Base-by-base conservation (phyloP, 1,140 invertebrate species). In the Probaryconus sp. region DNA sequence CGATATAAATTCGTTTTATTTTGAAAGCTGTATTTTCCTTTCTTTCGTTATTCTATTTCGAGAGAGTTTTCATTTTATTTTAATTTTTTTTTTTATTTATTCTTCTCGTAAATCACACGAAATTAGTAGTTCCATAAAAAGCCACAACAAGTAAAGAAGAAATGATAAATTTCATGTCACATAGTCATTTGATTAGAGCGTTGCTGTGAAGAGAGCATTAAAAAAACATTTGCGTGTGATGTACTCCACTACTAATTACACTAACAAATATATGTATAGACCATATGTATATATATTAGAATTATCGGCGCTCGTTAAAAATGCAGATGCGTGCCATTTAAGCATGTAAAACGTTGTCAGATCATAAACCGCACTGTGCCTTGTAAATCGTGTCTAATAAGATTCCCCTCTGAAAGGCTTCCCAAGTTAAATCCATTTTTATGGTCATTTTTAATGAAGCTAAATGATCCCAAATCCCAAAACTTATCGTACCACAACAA, bases 261-360 rank as follows among this genome's bases (percentile, higher is more conserved):
- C 37, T n/a, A n/a, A n/a, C n/a, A n/a, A n/a, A n/a, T n/a, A n/a
- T n/a, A n/a, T n/a, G n/a, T n/a, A n/a, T n/a, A n/a, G n/a, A n/a
- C 40, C 11, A 61, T 53, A 20, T 47, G 55, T 33, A 48, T 55
- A 55, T 70, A 61, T 61, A 70, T 70, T 70, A 30, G 47, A 17
- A 61, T 70, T 61, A 61, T 61, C 65, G 65, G 65, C 30, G 65
- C 65, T 70, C 65, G 65, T 70, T 70, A 70, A 70, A 70, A 70
- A 55, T 70, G 55, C 65, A 61, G 55, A 70, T 61, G 48, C 65
- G 42, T 61, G 55, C 42, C 48, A 61, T 61, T 69, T 61, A 40
- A 69, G 55, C 55, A 53, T 69, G 55, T 53, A 60, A 68, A 69
- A 53, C 51, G 38, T 47, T 51, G 38, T 69, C 31, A 38, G 26